phyloP scores from a whole-genome alignment of 2,888 invertebrate species.

The Cephus pulcher region DNA sequence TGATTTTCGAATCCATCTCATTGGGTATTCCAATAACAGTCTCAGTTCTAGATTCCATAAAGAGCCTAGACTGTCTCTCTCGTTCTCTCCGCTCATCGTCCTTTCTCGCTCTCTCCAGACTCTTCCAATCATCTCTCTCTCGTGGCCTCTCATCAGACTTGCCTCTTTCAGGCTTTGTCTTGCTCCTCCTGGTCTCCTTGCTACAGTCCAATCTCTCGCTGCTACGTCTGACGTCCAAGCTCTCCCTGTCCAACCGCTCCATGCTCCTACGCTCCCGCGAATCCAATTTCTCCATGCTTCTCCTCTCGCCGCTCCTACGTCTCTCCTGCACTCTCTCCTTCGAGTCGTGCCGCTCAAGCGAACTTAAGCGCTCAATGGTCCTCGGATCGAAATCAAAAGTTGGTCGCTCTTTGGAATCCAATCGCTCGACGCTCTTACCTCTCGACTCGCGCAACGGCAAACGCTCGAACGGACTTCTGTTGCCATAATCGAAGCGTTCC shows the following conservation, averaged over 20 bases:
- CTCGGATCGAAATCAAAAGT: constrained; percentile 58
- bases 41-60: constrained; percentile 53
- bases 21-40: constrained; percentile 45
- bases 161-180: constrained; percentile 31
- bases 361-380: constrained; percentile 52
- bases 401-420: constrained; percentile 49
- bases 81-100: constrained; percentile 56
- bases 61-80: constrained; percentile 49
- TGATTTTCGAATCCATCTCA: constrained; percentile 58
- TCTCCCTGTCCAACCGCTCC: constrained; percentile 43
- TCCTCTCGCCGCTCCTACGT: constrained; percentile 34
- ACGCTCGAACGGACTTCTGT: constrained; percentile 48
- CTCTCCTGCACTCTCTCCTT: constrained; percentile 32
- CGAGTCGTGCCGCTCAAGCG: constrained; percentile 42
- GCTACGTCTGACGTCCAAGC: constrained; percentile 35
- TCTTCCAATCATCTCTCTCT: constrained; percentile 61
- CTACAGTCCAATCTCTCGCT: neutral
- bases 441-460: constrained; percentile 37
- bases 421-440: constrained; percentile 55
- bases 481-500: constrained; percentile 54
- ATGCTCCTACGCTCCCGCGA: constrained; percentile 44
- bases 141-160: constrained; percentile 53
- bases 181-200: constrained; percentile 34
- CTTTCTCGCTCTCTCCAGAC: constrained; percentile 58
- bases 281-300: constrained; percentile 43